A percentile compares a stretch with the other conserved stretches of the same genome.
Evolutionary conservation across 2,797 vertebrate genomes (phyloP).

Genomic region (Carapus acus): DNA sequence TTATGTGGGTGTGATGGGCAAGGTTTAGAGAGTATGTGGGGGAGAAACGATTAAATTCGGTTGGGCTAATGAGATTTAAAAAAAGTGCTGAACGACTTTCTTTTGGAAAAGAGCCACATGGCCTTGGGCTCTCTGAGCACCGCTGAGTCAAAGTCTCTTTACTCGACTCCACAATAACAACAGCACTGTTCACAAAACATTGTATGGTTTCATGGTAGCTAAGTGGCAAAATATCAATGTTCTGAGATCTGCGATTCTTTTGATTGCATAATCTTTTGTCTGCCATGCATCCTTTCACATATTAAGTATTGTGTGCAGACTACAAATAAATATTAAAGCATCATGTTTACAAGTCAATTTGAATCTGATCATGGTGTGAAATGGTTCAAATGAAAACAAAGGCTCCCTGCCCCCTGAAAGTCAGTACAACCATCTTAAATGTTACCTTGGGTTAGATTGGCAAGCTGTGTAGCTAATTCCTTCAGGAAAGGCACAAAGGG

Average conservation of each 20-base stretch:
- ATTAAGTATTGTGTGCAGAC: too few relatives aligned
- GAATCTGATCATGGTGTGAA: too few relatives aligned
- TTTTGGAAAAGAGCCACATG: constrained; percentile 64
- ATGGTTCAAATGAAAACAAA: too few relatives aligned
- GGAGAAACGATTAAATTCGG: constrained; percentile 68
- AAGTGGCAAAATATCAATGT: constrained; percentile 23
- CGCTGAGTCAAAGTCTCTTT: constrained; percentile 56
- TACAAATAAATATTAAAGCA: too few relatives aligned
- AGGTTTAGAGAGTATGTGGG: constrained; percentile 53
- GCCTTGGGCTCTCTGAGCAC: constrained; percentile 59
- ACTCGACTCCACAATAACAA: constrained; percentile 56
- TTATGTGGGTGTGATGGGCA: constrained; percentile 53
- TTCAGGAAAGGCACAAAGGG: constrained; percentile 56
- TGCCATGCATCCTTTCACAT: constrained; percentile 23
- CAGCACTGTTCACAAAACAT: constrained; percentile 41
- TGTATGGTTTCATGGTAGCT: constrained; percentile 36
- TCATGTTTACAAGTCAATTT: too few relatives aligned
- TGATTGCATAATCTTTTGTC: constrained; percentile 21
- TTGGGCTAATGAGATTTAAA: constrained; percentile 74
- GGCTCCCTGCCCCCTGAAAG: constrained; percentile 17
- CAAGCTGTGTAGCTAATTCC: constrained; percentile 52
- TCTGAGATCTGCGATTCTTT: constrained; percentile 32
- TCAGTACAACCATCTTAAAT: not conserved
- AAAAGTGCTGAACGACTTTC: constrained; percentile 68
- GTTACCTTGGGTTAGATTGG: constrained; percentile 67